phyloP scores from a whole-genome alignment of 2,113 vertebrate genomes.

The Symphodus melops region DNA sequence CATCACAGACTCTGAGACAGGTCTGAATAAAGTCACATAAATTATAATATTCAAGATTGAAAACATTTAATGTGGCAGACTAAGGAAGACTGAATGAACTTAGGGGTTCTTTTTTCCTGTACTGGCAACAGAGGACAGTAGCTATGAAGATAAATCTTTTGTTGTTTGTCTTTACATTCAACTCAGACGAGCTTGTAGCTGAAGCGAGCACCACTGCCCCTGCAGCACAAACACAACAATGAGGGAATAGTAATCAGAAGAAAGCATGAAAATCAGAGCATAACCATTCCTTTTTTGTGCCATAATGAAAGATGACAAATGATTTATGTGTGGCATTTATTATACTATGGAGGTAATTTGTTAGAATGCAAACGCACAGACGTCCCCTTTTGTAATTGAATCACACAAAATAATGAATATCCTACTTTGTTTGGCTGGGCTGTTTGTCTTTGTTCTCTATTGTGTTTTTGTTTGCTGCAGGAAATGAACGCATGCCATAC shows the following conservation, averaged over 20 bases:
- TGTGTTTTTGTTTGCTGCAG: slow-evolving; percentile 58
- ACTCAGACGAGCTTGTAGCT: neutral
- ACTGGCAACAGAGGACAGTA: neutral
- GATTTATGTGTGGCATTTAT: slow-evolving; percentile 79
- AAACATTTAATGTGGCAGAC: neutral
- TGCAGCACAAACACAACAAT: neutral
- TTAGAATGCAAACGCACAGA: slow-evolving; percentile 65
- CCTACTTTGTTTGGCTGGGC: slow-evolving; percentile 61
- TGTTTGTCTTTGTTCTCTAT: slow-evolving; percentile 71
- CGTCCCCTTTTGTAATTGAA: slow-evolving; percentile 76
- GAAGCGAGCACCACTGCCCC: neutral
- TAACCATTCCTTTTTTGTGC: slow-evolving; percentile 56
- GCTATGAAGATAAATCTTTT: neutral
- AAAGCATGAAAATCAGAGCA: slow-evolving; percentile 59
- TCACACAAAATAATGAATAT: slow-evolving; percentile 79
- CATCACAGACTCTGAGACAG: too few species aligned
- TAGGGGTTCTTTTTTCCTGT: neutral
- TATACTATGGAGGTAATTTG: slow-evolving; percentile 74
- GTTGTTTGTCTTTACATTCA: neutral
- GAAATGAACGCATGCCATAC: slow-evolving; percentile 57
- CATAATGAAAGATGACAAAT: slow-evolving; percentile 76
- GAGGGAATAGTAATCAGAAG: slow-evolving; percentile 35
- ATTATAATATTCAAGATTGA: neutral
- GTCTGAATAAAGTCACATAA: neutral
- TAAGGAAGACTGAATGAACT: neutral